A percentile compares a stretch with the other conserved stretches of the same genome.
These are phyloP conservation scores for Cyclopterus lumpus DNA, from an alignment of 2,797 vertebrate genomes.

Conservation along the genomic window DNA sequence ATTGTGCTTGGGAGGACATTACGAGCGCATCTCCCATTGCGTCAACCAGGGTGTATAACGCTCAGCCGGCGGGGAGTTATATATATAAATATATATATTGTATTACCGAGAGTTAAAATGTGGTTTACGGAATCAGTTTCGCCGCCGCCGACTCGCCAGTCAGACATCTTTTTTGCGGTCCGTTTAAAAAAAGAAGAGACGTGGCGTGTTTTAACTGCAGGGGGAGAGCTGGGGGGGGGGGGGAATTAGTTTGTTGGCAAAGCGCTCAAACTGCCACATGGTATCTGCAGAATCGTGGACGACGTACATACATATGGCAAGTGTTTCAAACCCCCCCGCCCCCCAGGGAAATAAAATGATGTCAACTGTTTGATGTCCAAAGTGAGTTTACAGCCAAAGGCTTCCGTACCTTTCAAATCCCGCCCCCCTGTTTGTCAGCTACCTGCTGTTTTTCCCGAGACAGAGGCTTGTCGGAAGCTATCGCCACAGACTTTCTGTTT, in stretches of 20 bases:
- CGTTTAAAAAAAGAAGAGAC: slow-evolving; percentile 37
- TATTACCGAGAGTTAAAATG: slow-evolving; percentile 76
- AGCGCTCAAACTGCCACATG: slow-evolving; percentile 69
- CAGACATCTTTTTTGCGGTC: slow-evolving; percentile 24
- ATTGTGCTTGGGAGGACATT: slow-evolving; percentile 58
- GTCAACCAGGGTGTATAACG: slow-evolving; percentile 76
- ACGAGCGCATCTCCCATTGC: too few relatives aligned
- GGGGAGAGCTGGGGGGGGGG: slow-evolving; percentile 38
- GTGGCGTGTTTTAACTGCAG: slow-evolving; percentile 52
- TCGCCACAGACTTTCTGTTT: slow-evolving; percentile 80
- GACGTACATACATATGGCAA: slow-evolving; percentile 77
- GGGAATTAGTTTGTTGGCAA: slow-evolving; percentile 60
- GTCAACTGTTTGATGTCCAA: slow-evolving; percentile 86
- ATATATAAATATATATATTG: slow-evolving; percentile 36
- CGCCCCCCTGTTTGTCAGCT: slow-evolving; percentile 83
- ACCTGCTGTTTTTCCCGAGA: slow-evolving; percentile 88
- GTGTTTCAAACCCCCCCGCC: slow-evolving; percentile 74
- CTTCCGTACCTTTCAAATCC: slow-evolving; percentile 81
- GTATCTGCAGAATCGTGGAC: slow-evolving; percentile 54
- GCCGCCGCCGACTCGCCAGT: slow-evolving; percentile 38
- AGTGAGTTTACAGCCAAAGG: slow-evolving; percentile 85
- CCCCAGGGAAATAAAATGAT: slow-evolving; percentile 81
- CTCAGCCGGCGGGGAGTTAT: too few relatives aligned
- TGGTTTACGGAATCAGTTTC: slow-evolving; percentile 73
- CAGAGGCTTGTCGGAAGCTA: slow-evolving; percentile 83